Evolutionary conservation across 64 coral and sea anemone species (phyloP), one percentile per base, ranked within the genome.

Genomic region (Acropora tenuis): DNA sequence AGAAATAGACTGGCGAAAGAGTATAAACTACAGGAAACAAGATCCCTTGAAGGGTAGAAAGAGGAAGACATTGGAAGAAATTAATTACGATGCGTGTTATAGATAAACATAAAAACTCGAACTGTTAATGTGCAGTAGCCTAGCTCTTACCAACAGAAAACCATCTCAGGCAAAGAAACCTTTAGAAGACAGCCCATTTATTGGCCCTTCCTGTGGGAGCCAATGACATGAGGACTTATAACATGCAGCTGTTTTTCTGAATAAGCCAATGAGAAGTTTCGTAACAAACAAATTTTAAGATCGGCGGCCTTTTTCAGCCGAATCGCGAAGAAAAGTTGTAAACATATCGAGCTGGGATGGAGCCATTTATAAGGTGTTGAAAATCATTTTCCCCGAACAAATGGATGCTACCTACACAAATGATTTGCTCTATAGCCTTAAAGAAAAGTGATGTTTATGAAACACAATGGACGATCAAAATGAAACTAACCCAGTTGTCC

Each of bases 401-500:
- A 48, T 85, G 82, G 45, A 50, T 48, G 16, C 11, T 30, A 20
- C 12, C 17, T 40, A 20, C 20, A 69, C 6, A 55, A 55, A 10
- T 10, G 6, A 8, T 55, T 55, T 55, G 6, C 6, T 1, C 8
- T 6, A 17, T 18, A 47, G 9, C 1, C 30, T 44, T 67, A 11
- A 10, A 11, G 8, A 4, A 85, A 30, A 48, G 66, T 15, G 3
- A 3, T 49, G 43, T 78, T 78, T 18, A 15, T 18, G n/a, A n/a
- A 46, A 4, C 15, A 20, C 45, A 30, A 97, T 97, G 95, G 95
- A 84, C 73, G 95, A 97, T 69, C 59, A 87, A 50, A 92, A 97
- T 65, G 93, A 97, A 77, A 19, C 87, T 43, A 97, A 87, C 42
- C 95, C 95, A 12, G 16, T 97, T 53, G 95, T 97, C 7, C 95